Base-by-base conservation (phyloP, 2,797 vertebrate genomes). In the Anguilla anguilla region DNA sequence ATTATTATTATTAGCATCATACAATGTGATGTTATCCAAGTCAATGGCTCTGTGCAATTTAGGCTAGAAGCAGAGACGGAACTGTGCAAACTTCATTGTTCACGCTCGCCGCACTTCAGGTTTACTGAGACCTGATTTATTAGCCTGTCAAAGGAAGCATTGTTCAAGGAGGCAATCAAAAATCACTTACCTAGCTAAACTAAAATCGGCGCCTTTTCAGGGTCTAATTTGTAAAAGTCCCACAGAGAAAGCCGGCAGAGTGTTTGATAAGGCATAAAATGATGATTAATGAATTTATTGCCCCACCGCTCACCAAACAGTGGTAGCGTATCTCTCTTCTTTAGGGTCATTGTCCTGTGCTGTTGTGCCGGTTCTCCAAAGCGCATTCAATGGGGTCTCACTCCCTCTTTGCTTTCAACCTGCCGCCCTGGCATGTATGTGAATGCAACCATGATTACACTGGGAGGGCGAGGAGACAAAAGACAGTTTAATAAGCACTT, bases 261-360 rank as follows among this genome's bases (percentile, higher is more conserved):
- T 97, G 97, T 97, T 98, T 98, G 97, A 99, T 99, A 98, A 99
- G 98, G 97, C 98, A 98, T 98, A 98, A 98, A 99, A 99, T 98
- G 97, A 98, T 98, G 98, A 99, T 99, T 98, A 99, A 99, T 99
- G 97, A 98, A 98, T 98, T 97, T 98, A 98, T 98, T 98, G 97
- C 97, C 97, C 96, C 94, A 92, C 96, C 97, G 97, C 97, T 98
- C 97, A 97, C 98, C 98, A 98, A 98, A 97, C 94, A 93, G 95
- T 96, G 95, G 94, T 96, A 96, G 96, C 96, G 96, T 97, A 97
- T 97, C 96, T 97, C 94, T 95, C 93, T 90, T 96, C 93, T 94
- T 91, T 94, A 93, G 94, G 95, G 93, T 95, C 91, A 90, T 95
- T 94, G 93, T 95, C 93, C 95, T 94, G 94, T 92, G 85, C 90